These are phyloP conservation scores for Microtus montanus DNA, from an alignment of 2,113 vertebrate species.

Conservation along the genomic window DNA sequence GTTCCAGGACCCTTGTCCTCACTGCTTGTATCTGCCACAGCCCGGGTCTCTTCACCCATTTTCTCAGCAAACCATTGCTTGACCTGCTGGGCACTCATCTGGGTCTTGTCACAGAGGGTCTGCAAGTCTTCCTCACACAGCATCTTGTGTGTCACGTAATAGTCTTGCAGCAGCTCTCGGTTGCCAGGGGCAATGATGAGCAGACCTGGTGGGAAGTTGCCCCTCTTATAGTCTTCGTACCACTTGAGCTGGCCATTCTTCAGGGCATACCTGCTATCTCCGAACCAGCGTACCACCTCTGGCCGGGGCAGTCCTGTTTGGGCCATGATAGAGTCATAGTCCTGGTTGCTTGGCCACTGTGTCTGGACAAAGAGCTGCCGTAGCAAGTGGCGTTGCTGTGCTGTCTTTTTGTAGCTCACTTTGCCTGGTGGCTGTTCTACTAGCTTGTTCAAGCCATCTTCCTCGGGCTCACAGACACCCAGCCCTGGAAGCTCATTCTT, in stretches of 20 bases:
- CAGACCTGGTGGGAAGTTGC: conserved; percentile 87
- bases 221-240: conserved; percentile 93
- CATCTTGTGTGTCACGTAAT: conserved; percentile 86
- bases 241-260: conserved; percentile 98
- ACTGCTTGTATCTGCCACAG: conserved; percentile 47
- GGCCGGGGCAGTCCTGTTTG: conserved; percentile 92
- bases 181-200: conserved; percentile 82
- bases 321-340: conserved; percentile 92
- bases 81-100: conserved; percentile 90
- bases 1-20: conserved; percentile 72
- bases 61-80: conserved; percentile 91
- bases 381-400: conserved; percentile 94
- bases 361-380: conserved; percentile 96
- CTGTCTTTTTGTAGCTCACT: conserved; percentile 91
- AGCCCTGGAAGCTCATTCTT: conserved; percentile 79
- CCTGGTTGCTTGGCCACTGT: conserved; percentile 94
- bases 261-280: conserved; percentile 95
- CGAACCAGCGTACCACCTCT: conserved; percentile 98
- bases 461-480: conserved; percentile 44
- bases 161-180: conserved; percentile 88
- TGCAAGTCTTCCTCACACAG: conserved; percentile 90
- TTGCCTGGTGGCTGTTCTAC: conserved; percentile 81
- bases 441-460: conserved; percentile 63
- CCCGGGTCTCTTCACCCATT: conserved; percentile 82
- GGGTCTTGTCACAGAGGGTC: conserved; percentile 87